These are phyloP conservation scores for Chrysomela aeneicollis DNA, from an alignment of 2,888 invertebrate genomes.

Conservation along the genomic window DNA sequence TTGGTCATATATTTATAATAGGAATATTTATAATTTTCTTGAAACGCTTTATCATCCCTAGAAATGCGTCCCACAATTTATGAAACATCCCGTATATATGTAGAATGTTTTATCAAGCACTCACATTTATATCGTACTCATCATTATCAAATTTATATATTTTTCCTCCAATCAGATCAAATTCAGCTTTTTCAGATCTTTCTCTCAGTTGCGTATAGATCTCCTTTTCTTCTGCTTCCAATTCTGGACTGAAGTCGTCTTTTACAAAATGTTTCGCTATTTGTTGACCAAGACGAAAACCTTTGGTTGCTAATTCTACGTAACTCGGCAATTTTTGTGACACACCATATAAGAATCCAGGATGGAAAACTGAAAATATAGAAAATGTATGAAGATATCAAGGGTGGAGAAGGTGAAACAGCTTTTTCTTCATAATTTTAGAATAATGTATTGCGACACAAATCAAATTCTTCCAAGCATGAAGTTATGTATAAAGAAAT, in stretches of 20 bases:
- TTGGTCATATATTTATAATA: too few species aligned
- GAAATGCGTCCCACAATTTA: too few species aligned
- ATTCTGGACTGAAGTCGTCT: slow-evolving; percentile 7
- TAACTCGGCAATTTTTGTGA: slow-evolving; percentile 18
- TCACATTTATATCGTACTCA: background rate
- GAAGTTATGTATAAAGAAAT: too few species aligned
- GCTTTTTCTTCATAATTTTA: too few species aligned
- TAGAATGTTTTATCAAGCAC: too few species aligned
- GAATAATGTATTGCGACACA: too few species aligned
- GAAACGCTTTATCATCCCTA: too few species aligned
- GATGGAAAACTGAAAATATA: slow-evolving; percentile 25
- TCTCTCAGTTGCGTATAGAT: slow-evolving; percentile 15
- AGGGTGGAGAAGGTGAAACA: too few species aligned
- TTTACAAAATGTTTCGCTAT: slow-evolving; percentile 20
- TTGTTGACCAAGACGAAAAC: slow-evolving; percentile 19
- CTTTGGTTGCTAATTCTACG: slow-evolving; percentile 18
- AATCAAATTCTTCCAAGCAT: too few species aligned
- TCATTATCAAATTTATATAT: background rate
- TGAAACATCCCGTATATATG: too few species aligned
- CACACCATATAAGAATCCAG: slow-evolving; percentile 23
- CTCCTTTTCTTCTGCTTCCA: background rate
- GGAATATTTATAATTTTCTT: too few species aligned
- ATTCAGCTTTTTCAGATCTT: slow-evolving; percentile 6
- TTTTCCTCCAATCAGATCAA: background rate
- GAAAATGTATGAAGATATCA: too few species aligned